These are phyloP conservation scores for Brachystomella parvula DNA, from an alignment of 1,140 invertebrate species.

Conservation along the genomic window DNA sequence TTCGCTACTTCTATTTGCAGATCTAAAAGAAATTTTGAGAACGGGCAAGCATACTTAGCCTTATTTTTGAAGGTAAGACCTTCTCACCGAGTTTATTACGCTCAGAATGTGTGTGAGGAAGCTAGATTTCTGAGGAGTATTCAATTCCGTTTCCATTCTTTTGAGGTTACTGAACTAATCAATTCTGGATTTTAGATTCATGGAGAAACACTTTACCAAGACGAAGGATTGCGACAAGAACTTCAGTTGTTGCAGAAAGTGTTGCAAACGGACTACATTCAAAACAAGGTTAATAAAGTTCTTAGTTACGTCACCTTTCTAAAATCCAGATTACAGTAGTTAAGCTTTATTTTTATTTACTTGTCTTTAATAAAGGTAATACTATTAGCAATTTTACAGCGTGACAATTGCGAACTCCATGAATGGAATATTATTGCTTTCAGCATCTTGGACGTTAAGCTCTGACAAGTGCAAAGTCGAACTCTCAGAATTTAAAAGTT, in stretches of 20 bases:
- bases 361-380: not conserved
- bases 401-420: not conserved
- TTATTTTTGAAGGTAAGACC: slow-evolving; percentile 70
- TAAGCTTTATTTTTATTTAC: not conserved
- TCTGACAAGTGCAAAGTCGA: not conserved
- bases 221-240: not conserved
- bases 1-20: slow-evolving; percentile 63
- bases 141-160: not conserved
- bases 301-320: not conserved
- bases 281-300: not conserved
- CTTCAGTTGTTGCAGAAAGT: not conserved
- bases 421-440: not conserved
- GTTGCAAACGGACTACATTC: not conserved
- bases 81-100: not conserved
- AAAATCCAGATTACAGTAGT: not conserved
- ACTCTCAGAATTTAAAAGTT: not conserved
- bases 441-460: not conserved
- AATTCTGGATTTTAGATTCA: slow-evolving; percentile 8
- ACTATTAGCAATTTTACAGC: not conserved
- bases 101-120: not conserved
- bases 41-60: slow-evolving; percentile 83
- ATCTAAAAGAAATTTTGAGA: slow-evolving; percentile 76
- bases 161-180: not conserved
- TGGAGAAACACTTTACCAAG: not conserved
- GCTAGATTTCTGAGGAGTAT: not conserved